Percentiles rank a stretch among this genome's conserved stretches.
phyloP scores from a whole-genome alignment of 2,797 vertebrate genomes.

The Oreochromis mossambicus region DNA sequence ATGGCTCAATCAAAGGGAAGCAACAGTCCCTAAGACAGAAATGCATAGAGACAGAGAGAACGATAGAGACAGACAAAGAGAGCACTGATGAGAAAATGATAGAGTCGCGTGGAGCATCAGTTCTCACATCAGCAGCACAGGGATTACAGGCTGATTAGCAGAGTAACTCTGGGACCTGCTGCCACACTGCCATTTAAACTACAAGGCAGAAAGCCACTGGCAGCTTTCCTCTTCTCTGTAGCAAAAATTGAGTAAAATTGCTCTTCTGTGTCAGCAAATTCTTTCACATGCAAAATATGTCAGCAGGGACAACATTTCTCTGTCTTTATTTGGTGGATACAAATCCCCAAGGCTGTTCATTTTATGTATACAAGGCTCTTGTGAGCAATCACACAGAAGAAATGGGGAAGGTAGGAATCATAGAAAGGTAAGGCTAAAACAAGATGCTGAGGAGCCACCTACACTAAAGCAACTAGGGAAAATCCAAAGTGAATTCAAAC shows the following conservation, averaged over 20 bases:
- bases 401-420: background rate
- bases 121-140: constrained; percentile 46
- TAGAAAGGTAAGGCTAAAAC: background rate
- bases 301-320: background rate
- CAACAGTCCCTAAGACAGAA: constrained; percentile 34
- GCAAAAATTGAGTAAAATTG: constrained; percentile 7
- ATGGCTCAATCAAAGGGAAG: constrained; percentile 62
- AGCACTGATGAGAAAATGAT: constrained; percentile 68
- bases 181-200: background rate
- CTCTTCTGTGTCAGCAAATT: background rate
- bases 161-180: constrained; percentile 21
- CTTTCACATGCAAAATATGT: constrained; percentile 6
- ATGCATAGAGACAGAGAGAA: constrained; percentile 5
- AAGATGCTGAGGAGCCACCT: background rate
- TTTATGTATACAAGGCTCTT: background rate
- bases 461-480: background rate
- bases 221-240: background rate
- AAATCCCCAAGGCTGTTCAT: background rate
- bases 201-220: constrained; percentile 23
- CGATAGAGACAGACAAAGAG: constrained; percentile 50
- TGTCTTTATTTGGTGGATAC: background rate
- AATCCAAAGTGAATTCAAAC: background rate
- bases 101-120: constrained; percentile 51
- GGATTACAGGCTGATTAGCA: constrained; percentile 63
- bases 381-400: background rate